Evolutionary conservation across 2,113 vertebrate genomes (phyloP), one percentile per base, ranked within the genome.

Genomic region (Forbesichthys agassizii): DNA sequence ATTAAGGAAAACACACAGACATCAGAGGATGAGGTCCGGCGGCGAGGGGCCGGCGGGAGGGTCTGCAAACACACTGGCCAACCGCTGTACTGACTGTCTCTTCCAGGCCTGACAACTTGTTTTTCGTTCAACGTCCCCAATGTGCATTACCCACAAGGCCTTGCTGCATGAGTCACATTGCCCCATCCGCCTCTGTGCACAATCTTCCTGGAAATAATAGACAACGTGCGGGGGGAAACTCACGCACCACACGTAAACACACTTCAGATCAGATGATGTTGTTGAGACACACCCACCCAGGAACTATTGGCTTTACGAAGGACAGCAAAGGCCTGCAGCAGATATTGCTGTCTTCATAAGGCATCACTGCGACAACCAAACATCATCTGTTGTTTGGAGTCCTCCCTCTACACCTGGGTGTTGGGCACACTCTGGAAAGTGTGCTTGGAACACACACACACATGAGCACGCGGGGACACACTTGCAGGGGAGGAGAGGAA

Each of bases 1-100:
- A 93, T 93, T 93, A 93, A 87, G 81, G 78, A 90, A 90, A 87
- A 79, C 89, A 91, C 90, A 92, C 90, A 92, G 89, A 93, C 91
- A 90, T 93, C 91, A 91, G 90, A 92, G 85, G 85, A 74, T 12
- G 7, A 79, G 79, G 84, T 84, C 69, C 58, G 76, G 20, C 48
- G 68, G 16, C 54, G 51, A 47, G 69, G 16, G 18, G 42, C 68
- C 11, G 56, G 48, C 2, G 12, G 66, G 56, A 55, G 66, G 75
- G 75, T 90, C 79, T 84, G 88, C 88, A 93, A 91, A 93, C 87
- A 92, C 69, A 73, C 72, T 81, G 71, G 70, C 79, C 72, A 62
- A 9, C 70, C 78, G 20, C 72, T 63, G 73, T 72, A 56, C 69
- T 74, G 83, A 86, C 85, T 80, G 66, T 54, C 86, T 65, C 77